A percentile compares a stretch with the other conserved stretches of the same genome.
Evolutionary conservation across 2,113 vertebrate species (phyloP).

Genomic region (Phainopepla nitens): DNA sequence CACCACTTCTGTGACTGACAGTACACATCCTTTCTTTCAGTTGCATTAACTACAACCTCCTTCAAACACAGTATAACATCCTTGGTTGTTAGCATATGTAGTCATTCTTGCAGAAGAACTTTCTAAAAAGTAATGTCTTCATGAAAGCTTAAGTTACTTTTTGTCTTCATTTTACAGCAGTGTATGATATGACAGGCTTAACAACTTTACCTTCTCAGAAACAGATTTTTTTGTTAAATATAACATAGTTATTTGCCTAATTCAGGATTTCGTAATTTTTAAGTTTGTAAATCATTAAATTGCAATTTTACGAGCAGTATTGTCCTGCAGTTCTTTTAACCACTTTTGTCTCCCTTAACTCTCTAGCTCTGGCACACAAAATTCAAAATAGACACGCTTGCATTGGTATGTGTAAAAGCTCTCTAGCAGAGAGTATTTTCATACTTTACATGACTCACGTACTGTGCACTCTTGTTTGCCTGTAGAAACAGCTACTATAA

Average conservation of each 20-base stretch:
- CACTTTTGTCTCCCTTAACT: not conserved
- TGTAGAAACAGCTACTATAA: not conserved
- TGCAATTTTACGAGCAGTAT: not conserved
- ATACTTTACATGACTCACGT: accelerated
- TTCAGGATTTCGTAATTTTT: not conserved
- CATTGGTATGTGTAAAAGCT: not conserved
- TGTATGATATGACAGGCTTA: not conserved
- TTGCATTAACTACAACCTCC: not conserved
- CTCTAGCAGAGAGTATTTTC: not conserved
- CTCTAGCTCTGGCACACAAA: not conserved
- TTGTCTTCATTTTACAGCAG: not conserved
- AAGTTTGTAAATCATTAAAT: not conserved
- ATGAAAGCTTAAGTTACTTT: not conserved
- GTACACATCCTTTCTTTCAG: not conserved
- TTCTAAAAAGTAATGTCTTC: not conserved
- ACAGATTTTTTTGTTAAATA: not conserved
- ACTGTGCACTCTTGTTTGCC: not conserved
- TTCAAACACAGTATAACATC: not conserved
- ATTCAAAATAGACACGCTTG: not conserved
- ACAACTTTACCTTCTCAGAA: not conserved
- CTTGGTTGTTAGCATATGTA: not conserved
- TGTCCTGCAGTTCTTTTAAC: not conserved
- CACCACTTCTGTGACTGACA: not conserved
- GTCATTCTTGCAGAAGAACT: not conserved
- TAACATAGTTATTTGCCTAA: not conserved